These are phyloP conservation scores for Spinibarbus caldwelli DNA, from an alignment of 2,797 vertebrate genomes.

Conservation along the genomic window DNA sequence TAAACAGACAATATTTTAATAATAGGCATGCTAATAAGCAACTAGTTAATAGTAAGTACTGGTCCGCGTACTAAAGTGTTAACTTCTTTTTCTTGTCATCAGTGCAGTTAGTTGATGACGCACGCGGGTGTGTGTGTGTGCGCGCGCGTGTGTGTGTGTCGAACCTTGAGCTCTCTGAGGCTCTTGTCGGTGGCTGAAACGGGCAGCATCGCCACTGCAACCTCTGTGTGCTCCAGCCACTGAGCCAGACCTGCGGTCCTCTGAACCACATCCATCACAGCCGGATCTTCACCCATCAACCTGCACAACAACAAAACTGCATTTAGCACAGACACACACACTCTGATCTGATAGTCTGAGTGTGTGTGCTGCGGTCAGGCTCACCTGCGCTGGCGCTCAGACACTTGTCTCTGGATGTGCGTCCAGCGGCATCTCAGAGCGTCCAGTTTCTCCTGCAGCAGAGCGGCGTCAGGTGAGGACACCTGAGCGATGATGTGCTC, in stretches of 20 bases:
- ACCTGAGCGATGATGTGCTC: conserved; percentile 87
- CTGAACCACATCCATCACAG: conserved; percentile 80
- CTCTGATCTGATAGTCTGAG: background rate
- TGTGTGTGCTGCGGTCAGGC: background rate
- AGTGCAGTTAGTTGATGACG: background rate
- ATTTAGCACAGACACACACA: no score
- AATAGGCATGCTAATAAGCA: background rate
- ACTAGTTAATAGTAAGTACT: no score
- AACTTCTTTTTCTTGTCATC: background rate
- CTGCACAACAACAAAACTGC: conserved; percentile 72
- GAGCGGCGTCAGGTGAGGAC: conserved; percentile 81
- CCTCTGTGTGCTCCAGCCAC: conserved; percentile 86
- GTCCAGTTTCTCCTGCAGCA: conserved; percentile 88
- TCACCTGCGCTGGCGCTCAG: conserved; percentile 87
- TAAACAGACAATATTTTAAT: background rate
- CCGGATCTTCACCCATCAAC: conserved; percentile 80
- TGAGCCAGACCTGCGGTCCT: conserved; percentile 78
- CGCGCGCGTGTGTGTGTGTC: no score
- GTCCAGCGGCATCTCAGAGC: conserved; percentile 84
- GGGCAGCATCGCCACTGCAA: conserved; percentile 72
- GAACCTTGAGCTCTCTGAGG: conserved; percentile 86
- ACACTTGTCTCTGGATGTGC: conserved; percentile 73
- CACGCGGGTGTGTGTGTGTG: background rate
- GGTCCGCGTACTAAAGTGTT: no score
- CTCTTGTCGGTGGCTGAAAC: conserved; percentile 76